Conservation (phyloP, 2,797 vertebrate species). For the Tangara arthus region DNA sequence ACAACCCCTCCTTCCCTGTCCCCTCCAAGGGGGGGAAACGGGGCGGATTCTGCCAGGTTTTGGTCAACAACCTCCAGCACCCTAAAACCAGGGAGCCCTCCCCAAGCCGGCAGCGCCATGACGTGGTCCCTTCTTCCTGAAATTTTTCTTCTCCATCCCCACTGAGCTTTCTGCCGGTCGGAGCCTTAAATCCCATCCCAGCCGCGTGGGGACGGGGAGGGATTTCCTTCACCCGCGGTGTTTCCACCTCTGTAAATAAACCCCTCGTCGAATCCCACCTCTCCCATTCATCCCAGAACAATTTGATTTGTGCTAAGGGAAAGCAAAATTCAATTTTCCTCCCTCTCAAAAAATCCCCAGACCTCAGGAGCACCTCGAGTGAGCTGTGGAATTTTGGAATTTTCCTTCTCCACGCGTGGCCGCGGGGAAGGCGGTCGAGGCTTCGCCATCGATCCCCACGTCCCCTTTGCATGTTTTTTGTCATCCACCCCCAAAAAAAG, state of each 20-base stretch:
- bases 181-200: constrained; percentile 35
- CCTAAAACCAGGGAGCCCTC: background rate
- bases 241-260: constrained; percentile 20
- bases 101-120: constrained; percentile 33
- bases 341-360: background rate
- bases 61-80: background rate
- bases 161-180: constrained; percentile 37
- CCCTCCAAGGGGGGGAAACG: fast-evolving
- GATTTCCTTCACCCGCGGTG: background rate
- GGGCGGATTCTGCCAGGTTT: background rate
- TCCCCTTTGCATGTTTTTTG: background rate
- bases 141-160: background rate
- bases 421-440: background rate
- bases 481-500: background rate
- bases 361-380: constrained; percentile 36
- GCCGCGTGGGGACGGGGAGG: background rate
- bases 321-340: background rate
- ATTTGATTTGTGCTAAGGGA: background rate
- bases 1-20: background rate
- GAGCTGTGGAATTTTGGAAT: background rate
- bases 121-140: background rate
- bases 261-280: background rate
- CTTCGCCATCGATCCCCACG: background rate
- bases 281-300: fast-evolving
- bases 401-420: background rate